Percentiles rank a stretch among this genome's conserved stretches.
phyloP scores from a whole-genome alignment of 2,888 invertebrate genomes.

The Microplitis manilae region DNA sequence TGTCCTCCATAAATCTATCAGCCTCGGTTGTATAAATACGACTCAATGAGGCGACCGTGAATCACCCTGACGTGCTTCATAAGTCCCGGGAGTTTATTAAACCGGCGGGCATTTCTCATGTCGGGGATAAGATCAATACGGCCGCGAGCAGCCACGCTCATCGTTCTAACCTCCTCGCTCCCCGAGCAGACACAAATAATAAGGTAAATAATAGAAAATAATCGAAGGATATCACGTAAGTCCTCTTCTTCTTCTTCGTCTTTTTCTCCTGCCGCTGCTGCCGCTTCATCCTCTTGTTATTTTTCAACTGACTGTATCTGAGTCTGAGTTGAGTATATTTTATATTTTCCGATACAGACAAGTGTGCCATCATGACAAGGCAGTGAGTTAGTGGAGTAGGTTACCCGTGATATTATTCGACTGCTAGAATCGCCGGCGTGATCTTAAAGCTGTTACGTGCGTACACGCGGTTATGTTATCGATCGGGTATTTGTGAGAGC shows the following conservation, averaged over 20 bases:
- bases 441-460: constrained; percentile 13
- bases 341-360: background rate
- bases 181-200: constrained; percentile 60
- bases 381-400: background rate
- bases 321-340: background rate
- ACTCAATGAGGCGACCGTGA: constrained; percentile 72
- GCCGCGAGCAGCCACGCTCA: constrained; percentile 67
- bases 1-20: constrained; percentile 72
- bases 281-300: constrained; percentile 16
- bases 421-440: constrained; percentile 9
- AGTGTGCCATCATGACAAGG: background rate
- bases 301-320: background rate
- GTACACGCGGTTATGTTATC: background rate
- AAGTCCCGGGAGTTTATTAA: constrained; percentile 73
- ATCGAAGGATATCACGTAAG: constrained; percentile 60
- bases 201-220: constrained; percentile 66
- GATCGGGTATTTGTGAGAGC: constrained; percentile 27
- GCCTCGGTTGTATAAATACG: constrained; percentile 72
- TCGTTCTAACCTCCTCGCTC: constrained; percentile 61
- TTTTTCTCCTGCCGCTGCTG: background rate
- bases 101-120: constrained; percentile 72
- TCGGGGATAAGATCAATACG: constrained; percentile 72
- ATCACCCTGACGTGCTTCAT: constrained; percentile 72
- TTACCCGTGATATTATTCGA: constrained; percentile 1
- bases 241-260: constrained; percentile 30